Percentiles rank a stretch among this genome's conserved stretches.
phyloP scores from a whole-genome alignment of 1,140 invertebrate species.

The Tyrophagus putrescentiae region DNA sequence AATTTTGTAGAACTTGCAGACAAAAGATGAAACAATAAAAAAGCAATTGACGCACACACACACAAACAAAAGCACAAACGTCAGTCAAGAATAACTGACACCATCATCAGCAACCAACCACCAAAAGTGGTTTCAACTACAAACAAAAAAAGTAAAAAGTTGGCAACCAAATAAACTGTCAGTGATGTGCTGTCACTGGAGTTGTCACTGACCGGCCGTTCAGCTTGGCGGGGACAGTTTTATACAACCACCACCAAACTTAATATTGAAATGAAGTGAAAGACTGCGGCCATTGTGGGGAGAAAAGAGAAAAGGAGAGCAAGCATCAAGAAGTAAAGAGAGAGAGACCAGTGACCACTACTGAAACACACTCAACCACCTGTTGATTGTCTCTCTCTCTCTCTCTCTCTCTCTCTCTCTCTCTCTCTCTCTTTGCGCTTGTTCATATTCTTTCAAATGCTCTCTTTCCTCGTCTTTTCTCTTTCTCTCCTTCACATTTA shows the following conservation, averaged over 20 bases:
- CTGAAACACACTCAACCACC: neutral
- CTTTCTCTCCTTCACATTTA: neutral
- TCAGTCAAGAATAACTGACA: no score
- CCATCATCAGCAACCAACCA: no score
- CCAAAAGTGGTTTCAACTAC: no score
- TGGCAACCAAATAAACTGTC: no score
- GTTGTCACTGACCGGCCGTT: no score
- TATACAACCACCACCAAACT: neutral
- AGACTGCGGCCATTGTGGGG: neutral
- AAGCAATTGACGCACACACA: no score
- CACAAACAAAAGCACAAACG: no score
- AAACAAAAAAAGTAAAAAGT: no score
- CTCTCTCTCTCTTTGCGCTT: slow-evolving; percentile 1
- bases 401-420: slow-evolving; percentile 7
- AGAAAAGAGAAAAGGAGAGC: no score
- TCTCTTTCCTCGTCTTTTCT: slow-evolving; percentile 1
- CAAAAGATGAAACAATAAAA: no score
- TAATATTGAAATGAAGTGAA: neutral
- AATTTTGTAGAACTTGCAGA: no score
- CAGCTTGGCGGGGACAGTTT: neutral
- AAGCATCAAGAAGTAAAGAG: neutral
- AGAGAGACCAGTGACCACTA: neutral
- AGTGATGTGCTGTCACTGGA: no score
- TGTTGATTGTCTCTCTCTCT: neutral
- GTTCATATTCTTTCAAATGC: neutral